A percentile compares a stretch with the other conserved stretches of the same genome.
These are phyloP conservation scores for Coecobrya sp. DNA, from an alignment of 2,888 invertebrate genomes.

Conservation along the genomic window DNA sequence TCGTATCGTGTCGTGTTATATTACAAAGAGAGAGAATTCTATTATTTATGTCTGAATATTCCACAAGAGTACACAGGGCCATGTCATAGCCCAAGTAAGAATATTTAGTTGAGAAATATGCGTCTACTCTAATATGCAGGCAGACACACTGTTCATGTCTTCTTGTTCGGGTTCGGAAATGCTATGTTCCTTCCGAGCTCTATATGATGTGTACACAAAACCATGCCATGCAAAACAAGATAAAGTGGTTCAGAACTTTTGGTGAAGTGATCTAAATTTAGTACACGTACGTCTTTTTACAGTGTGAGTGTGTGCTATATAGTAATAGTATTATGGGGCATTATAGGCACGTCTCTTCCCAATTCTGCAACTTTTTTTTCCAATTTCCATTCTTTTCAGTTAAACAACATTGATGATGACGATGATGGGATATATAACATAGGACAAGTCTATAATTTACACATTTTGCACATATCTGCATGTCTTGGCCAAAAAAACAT, in stretches of 20 bases:
- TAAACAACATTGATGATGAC: not conserved
- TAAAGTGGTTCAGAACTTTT: slow-evolving; percentile 20
- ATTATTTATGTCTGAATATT: not conserved
- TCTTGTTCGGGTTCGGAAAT: slow-evolving; percentile 37
- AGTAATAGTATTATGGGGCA: too few relatives aligned
- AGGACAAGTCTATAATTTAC: too few relatives aligned
- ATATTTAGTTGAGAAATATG: not conserved
- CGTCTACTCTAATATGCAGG: not conserved
- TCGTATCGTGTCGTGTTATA: slow-evolving; percentile 13
- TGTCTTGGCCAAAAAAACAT: not conserved
- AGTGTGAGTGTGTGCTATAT: too few relatives aligned
- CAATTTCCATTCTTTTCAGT: slow-evolving; percentile 41
- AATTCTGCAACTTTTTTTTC: slow-evolving; percentile 31
- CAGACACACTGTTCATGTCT: not conserved
- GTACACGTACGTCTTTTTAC: slow-evolving; percentile 33
- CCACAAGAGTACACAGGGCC: not conserved
- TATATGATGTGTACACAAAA: slow-evolving; percentile 35
- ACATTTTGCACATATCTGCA: too few relatives aligned
- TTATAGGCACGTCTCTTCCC: slow-evolving; percentile 47
- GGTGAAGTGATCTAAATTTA: slow-evolving; percentile 64
- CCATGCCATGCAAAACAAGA: not conserved
- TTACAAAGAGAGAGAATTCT: slow-evolving; percentile 6
- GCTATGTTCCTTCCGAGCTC: not conserved
- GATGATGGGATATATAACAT: not conserved
- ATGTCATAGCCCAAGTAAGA: slow-evolving; percentile 33